These are phyloP conservation scores for Melanchra persicariae DNA, from an alignment of 2,888 invertebrate species.

Conservation along the genomic window DNA sequence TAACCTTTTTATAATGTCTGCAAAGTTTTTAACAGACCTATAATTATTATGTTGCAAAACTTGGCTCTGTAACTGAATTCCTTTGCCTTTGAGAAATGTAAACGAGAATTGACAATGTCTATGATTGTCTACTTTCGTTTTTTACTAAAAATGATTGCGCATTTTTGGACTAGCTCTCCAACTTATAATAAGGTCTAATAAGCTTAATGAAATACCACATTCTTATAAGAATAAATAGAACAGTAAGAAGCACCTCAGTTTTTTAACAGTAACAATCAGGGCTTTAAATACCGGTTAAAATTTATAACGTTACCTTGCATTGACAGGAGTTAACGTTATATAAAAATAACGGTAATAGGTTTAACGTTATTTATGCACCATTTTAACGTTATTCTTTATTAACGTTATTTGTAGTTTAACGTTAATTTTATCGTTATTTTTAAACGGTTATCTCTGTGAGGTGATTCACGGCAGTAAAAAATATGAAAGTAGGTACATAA, in stretches of 20 bases:
- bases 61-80: slow-evolving; percentile 52
- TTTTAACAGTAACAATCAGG: neutral
- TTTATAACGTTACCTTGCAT: too few species aligned
- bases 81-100: slow-evolving; percentile 60
- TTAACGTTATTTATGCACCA: too few species aligned
- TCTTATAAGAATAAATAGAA: neutral
- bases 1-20: slow-evolving; percentile 63
- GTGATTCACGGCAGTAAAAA: too few species aligned
- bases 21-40: slow-evolving; percentile 59
- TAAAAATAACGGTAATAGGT: too few species aligned
- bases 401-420: too few species aligned
- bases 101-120: slow-evolving; percentile 43
- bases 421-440: too few species aligned
- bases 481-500: too few species aligned
- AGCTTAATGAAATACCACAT: neutral
- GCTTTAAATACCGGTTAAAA: too few species aligned
- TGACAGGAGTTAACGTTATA: too few species aligned
- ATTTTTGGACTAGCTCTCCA: neutral
- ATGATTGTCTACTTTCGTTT: slow-evolving; percentile 29
- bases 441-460: too few species aligned
- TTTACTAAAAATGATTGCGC: neutral
- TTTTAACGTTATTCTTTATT: too few species aligned
- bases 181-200: neutral
- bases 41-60: slow-evolving; percentile 62
- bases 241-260: neutral